Percentiles rank a stretch among this genome's conserved stretches.
These are phyloP conservation scores for Nemotelus pantherinus DNA, from an alignment of 2,888 invertebrate species.

Conservation along the genomic window DNA sequence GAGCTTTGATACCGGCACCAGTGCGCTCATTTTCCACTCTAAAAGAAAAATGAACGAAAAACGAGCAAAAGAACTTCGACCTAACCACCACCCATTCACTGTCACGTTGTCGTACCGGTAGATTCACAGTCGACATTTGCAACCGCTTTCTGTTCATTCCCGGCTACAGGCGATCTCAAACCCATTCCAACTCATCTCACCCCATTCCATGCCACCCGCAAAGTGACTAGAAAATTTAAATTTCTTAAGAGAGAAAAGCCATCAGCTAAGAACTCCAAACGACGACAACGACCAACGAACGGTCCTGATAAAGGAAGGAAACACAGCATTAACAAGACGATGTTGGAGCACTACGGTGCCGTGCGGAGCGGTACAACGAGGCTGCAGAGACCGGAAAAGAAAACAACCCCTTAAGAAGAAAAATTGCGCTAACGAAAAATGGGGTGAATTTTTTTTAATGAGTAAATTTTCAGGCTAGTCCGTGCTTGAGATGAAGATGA, in stretches of 20 bases:
- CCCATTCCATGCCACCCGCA: conserved; percentile 11
- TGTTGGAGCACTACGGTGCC: not conserved
- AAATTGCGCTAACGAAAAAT: conserved; percentile 43
- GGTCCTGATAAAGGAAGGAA: conserved; percentile 10
- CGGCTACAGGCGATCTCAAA: not conserved
- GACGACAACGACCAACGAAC: conserved; percentile 15
- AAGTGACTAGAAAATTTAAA: conserved; percentile 45
- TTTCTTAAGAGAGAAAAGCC: conserved; percentile 44
- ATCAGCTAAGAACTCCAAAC: conserved; percentile 20
- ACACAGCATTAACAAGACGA: not conserved
- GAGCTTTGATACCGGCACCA: conserved; percentile 34
- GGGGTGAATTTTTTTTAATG: conserved; percentile 43
- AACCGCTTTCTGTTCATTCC: not conserved
- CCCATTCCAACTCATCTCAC: not conserved
- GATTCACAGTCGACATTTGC: conserved; percentile 19
- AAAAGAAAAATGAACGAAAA: conserved; percentile 41
- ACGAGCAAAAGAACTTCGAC: conserved; percentile 33
- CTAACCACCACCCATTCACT: conserved; percentile 4
- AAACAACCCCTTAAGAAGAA: conserved; percentile 45
- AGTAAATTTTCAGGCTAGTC: conserved; percentile 36
- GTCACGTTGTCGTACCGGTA: not conserved
- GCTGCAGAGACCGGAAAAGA: conserved; percentile 26
- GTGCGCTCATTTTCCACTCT: conserved; percentile 43
- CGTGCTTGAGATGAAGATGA: conserved; percentile 16
- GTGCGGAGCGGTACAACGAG: conserved; percentile 5